Percentiles rank a stretch among this genome's conserved stretches.
These are phyloP conservation scores for Ophion costatus DNA, from an alignment of 2,888 invertebrate species.

Conservation along the genomic window DNA sequence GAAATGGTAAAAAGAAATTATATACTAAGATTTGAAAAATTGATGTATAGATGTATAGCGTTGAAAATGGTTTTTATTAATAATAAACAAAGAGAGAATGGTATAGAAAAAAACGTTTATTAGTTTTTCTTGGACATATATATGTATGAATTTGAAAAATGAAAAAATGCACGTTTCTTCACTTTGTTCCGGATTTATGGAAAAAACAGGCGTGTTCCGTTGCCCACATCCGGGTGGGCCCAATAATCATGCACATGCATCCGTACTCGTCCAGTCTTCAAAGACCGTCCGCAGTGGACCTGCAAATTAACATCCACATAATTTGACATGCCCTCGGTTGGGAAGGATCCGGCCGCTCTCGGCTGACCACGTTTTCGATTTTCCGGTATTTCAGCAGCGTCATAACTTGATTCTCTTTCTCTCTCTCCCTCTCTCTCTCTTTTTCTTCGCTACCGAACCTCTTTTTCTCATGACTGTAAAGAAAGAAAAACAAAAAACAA, in stretches of 20 bases:
- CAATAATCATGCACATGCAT: constrained; percentile 47
- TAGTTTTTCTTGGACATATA: too few relatives aligned
- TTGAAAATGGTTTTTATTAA: too few relatives aligned
- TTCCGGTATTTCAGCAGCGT: constrained; percentile 46
- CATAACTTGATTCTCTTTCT: not conserved
- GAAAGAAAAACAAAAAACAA: constrained; percentile 3
- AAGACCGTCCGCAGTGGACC: constrained; percentile 49
- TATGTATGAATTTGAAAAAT: not conserved
- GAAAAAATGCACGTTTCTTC: not conserved
- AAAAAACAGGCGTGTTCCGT: constrained; percentile 8
- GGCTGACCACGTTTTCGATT: constrained; percentile 41
- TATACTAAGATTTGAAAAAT: too few relatives aligned
- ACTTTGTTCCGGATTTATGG: not conserved
- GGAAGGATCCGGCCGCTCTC: constrained; percentile 6
- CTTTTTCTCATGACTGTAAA: not conserved
- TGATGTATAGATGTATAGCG: too few relatives aligned
- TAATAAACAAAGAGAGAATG: too few relatives aligned
- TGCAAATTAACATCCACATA: constrained; percentile 69
- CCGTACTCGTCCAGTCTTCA: not conserved
- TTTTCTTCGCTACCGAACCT: not conserved
- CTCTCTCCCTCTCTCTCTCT: not conserved
- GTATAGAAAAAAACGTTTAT: too few relatives aligned
- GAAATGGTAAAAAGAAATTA: too few relatives aligned
- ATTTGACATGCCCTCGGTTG: constrained; percentile 62
- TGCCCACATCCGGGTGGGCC: constrained; percentile 51